phyloP scores from a whole-genome alignment of 2,888 invertebrate genomes.

The Lasioglossum calceatum region DNA sequence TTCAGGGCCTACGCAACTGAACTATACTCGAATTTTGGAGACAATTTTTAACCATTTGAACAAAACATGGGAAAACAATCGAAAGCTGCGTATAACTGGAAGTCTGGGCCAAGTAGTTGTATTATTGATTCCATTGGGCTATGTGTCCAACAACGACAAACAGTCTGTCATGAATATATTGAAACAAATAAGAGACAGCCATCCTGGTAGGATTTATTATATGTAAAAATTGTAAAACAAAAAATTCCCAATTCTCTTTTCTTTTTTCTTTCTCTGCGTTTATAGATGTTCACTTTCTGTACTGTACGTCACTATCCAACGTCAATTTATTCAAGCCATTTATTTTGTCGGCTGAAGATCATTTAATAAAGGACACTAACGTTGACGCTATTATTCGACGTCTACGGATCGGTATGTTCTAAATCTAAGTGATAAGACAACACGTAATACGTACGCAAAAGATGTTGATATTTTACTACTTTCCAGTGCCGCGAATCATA shows the following conservation, averaged over 20 bases:
- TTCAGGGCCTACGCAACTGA: constrained; percentile 74
- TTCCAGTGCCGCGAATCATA: constrained; percentile 74
- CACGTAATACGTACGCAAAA: background rate
- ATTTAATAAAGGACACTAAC: constrained; percentile 68
- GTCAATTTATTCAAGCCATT: constrained; percentile 67
- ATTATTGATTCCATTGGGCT: constrained; percentile 69
- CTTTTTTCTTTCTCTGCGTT: constrained; percentile 19
- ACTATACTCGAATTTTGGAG: constrained; percentile 69
- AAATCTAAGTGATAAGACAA: background rate
- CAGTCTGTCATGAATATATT: constrained; percentile 63
- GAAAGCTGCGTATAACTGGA: constrained; percentile 67
- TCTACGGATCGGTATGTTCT: constrained; percentile 66
- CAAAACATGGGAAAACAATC: constrained; percentile 67
- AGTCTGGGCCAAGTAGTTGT: constrained; percentile 76
- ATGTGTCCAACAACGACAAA: constrained; percentile 61
- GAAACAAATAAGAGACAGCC: constrained; percentile 66
- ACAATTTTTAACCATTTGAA: constrained; percentile 68
- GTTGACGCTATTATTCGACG: constrained; percentile 69
- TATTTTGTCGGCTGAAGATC: constrained; percentile 73
- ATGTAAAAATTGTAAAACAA: background rate
- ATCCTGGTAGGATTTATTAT: constrained; percentile 73
- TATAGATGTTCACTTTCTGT: constrained; percentile 75
- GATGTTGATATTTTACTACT: background rate
- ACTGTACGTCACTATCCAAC: constrained; percentile 71
- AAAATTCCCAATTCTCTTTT: background rate